Conservation (phyloP, 2,888 invertebrate genomes). For the Leptinotarsa tumamoca region DNA sequence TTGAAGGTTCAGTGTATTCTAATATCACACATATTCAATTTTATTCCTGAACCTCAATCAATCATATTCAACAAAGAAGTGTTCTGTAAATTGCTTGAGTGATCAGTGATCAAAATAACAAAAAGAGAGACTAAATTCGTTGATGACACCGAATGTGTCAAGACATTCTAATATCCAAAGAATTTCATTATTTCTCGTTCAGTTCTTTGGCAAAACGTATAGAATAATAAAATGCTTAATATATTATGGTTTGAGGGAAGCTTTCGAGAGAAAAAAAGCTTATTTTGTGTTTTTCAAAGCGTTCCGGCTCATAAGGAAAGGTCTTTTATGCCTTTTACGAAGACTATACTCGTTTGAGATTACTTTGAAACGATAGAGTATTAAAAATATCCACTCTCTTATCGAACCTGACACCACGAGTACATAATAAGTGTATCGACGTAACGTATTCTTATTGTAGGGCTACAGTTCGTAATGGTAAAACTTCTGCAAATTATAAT, state of each 20-base stretch:
- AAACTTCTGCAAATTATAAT: no score
- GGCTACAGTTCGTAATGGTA: no score
- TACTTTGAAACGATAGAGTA: neutral
- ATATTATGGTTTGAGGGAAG: neutral
- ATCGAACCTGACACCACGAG: no score
- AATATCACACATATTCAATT: no score
- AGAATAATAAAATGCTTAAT: neutral
- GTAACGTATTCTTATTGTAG: neutral
- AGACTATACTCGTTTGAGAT: neutral
- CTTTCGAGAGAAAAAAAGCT: neutral
- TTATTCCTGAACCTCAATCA: no score
- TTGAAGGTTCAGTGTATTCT: no score
- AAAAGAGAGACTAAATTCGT: no score
- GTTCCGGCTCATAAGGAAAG: neutral
- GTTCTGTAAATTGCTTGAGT: no score
- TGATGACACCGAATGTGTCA: no score
- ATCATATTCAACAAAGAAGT: no score
- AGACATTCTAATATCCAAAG: neutral
- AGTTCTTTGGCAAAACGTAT: neutral
- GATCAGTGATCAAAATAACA: no score
- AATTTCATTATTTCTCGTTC: neutral
- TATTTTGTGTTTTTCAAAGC: neutral
- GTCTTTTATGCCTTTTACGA: neutral
- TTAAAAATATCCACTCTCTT: neutral
- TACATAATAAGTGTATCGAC: neutral